Base-by-base conservation (phyloP, 2,797 vertebrate species). In the Clangula hyemalis region DNA sequence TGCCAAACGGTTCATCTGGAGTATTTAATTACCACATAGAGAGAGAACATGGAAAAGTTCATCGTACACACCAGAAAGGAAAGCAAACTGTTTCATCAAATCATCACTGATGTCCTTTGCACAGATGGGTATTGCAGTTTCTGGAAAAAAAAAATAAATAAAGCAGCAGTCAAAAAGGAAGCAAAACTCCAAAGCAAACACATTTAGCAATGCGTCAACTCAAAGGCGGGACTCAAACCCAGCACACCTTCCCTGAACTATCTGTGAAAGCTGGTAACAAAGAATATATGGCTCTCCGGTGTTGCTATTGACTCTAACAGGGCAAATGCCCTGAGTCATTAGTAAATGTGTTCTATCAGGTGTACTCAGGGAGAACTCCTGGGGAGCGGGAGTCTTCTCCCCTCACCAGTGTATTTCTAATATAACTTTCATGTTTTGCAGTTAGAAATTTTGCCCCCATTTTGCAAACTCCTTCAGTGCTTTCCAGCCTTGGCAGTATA, bases 71-170 rank as follows among this genome's bases (percentile, higher is more conserved):
- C 99, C 99, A 97, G 99, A 99, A 65, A 99, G 97, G 97, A 99
- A 99, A 6, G 99, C 99, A 76, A 99, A 98, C 91, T 99, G 98
- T 89, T 99, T 99, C 98, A 99, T 98, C 97, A 99, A 97, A 96
- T 98, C 98, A 51, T 98, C 98, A 19, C 97, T 98, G 94, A 99
- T 98, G 95, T 99, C 99, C 97, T 98, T 99, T 94, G 99, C 92
- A 96, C 97, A 98, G 72, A 99, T 84, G 66, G 98, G 98, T 34
- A 98, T 93, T 7, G 98, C 85, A 1, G 98, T 97, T 97, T 99
- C 99, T 99, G 96, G 38, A 75, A 91, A 77, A 41, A 21, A 32
- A 30, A 30, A 21, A 15, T 10, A 28, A 85, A 96, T 87, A 70
- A 51, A 83, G 45, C 43, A 78, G 68, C 27, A 32, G 61, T 94